Evolutionary conservation across 1,140 invertebrate genomes (phyloP), one percentile per base, ranked within the genome.

Genomic region (Brachionus sp.): DNA sequence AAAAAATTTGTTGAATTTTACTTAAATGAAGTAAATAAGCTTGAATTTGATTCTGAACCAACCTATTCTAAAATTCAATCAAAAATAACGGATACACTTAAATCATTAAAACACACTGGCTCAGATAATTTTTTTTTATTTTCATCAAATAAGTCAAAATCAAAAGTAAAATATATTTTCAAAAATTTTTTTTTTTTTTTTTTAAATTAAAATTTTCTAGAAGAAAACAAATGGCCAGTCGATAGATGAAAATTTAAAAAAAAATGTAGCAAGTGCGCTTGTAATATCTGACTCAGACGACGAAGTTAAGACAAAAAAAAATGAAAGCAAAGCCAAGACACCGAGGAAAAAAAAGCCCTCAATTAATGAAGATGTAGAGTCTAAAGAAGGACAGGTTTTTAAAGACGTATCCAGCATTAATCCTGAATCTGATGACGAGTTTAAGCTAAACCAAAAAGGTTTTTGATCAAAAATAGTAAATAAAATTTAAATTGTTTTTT

Each of bases 11-110:
- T 80, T 7, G 77, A 80, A 39, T 80, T 80, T 62, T 80, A 62
- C 29, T 80, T 80, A 35, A 80, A 80, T 53, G 50, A 80, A 80
- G 77, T 80, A 62, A 80, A 80, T 25, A 80, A 80, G 42, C 33
- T 80, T 7, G 77, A 80, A 25, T 80, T 80, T 19, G 77, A 80
- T 37, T 44, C 77, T 1, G 77, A 80, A 62, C 77, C 77, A 66
- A 3, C 77, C 3, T 80, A 80, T 66, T n/a, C 37, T 3, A 80
- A 80, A 29, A 57, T 80, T 23, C 77, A 80, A 19, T 10, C 33
- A 9, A 80, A 80, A 66, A 39, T 80, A 0, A 80, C 9, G 3
- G 77, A 80, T 3, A 80, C 77, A 0, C 33, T 80, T 23, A 37
- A 37, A 10, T 19, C 35, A 19, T 29, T 80, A 39, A 75, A 75